phyloP scores from a whole-genome alignment of 2,113 vertebrate species.

The Formicarius rufipectus region DNA sequence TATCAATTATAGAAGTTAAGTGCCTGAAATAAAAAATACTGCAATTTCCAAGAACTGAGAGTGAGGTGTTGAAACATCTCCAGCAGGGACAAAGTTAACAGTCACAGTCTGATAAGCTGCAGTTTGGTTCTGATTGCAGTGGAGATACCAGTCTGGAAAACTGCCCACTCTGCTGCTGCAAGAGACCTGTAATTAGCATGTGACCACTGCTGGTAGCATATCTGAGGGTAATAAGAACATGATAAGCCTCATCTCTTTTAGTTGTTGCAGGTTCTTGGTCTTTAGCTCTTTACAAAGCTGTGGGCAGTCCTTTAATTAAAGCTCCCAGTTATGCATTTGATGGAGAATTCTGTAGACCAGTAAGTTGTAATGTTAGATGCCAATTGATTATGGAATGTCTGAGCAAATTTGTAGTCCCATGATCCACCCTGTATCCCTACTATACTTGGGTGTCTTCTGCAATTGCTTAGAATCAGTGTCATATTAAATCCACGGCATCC shows the following conservation, averaged over 20 bases:
- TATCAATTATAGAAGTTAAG: background rate
- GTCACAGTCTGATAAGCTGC: background rate
- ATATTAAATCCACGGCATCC: background rate
- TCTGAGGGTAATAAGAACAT: background rate
- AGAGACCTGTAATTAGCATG: background rate
- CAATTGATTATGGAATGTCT: background rate
- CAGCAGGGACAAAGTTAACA: background rate
- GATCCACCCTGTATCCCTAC: background rate
- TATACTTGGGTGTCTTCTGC: background rate
- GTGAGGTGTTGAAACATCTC: background rate
- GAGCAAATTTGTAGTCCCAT: background rate
- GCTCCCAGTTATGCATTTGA: background rate
- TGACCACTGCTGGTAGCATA: accelerated
- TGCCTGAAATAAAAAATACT: background rate
- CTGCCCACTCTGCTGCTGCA: background rate
- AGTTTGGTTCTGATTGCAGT: background rate
- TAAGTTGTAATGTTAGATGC: background rate
- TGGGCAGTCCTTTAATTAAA: background rate
- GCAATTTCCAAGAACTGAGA: background rate
- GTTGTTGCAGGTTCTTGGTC: background rate
- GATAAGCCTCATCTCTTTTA: background rate
- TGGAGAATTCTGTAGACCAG: background rate
- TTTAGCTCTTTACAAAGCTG: background rate
- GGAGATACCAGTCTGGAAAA: conserved; percentile 12
- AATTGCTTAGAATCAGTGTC: background rate